Evolutionary conservation across 2,888 invertebrate genomes (phyloP), one percentile per base, ranked within the genome.

Genomic region (Tethea ocularis): DNA sequence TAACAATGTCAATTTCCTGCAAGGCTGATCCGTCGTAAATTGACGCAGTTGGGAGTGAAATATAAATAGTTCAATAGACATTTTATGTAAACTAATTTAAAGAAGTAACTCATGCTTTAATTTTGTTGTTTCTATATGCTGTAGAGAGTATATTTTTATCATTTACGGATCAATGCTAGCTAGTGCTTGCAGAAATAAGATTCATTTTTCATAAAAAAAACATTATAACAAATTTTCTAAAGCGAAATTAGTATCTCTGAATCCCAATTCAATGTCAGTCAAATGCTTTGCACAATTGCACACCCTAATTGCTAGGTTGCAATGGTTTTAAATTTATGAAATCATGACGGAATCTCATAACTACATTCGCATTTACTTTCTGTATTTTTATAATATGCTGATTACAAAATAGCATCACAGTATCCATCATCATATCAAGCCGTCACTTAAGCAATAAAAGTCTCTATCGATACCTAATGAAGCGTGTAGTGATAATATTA

Each of bases 221-320:
- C 46, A 46, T 46, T 20, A 17, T 46, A 15, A n/a, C 20, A 46
- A 46, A 46, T 26, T n/a, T 52, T 52, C 52, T 52, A 26, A 52
- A 0, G 13, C 10, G 15, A 46, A 46, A 20, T 46, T 7, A n/a
- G n/a, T 26, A 22, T 51, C 22, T 8, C 33, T 13, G n/a, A 52
- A 23, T 26, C 6, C 24, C 15, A 26, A 23, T 1, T 23, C 24
- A 23, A 52, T 15, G 52, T 4, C 52, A 8, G 52, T 11, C 38
- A 23, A 46, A 36, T 10, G 23, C 5, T 24, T 56, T 56, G 56
- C 56, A 46, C 24, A 46, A 56, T 24, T 38, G 46, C 24, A 56
- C 8, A 15, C 24, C 38, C 20, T 20, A 46, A 17, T 56, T 56
- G 56, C 46, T 46, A 56, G 26, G 22, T 55, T 55, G 23, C 20